These are phyloP conservation scores for Noctilio leporinus DNA, from an alignment of 2,113 vertebrate genomes.

Conservation along the genomic window DNA sequence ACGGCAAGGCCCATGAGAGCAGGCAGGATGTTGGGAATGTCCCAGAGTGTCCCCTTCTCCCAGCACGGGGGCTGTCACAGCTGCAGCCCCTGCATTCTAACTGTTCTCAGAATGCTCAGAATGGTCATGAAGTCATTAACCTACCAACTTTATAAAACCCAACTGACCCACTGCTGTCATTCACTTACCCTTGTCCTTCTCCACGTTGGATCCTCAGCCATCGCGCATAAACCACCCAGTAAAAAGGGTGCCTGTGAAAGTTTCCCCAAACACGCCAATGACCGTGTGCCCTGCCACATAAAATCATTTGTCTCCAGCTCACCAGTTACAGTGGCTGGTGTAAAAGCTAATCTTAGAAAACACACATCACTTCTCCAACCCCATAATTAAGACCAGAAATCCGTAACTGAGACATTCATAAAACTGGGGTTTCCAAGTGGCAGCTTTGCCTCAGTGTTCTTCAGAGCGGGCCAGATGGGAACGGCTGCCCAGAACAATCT, in stretches of 20 bases:
- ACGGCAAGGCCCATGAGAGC: not conserved
- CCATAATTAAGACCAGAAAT: constrained; percentile 79
- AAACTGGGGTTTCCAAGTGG: constrained; percentile 72
- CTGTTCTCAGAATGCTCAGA: not conserved
- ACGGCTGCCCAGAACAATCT: constrained; percentile 61
- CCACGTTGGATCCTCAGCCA: not conserved
- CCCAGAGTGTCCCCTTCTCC: not conserved
- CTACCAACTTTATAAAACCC: not conserved
- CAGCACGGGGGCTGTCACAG: not conserved
- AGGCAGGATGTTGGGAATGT: not conserved
- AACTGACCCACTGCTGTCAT: not conserved
- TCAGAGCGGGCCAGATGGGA: constrained; percentile 52
- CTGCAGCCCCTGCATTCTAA: not conserved
- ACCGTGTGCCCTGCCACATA: constrained; percentile 4
- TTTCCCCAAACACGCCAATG: not conserved
- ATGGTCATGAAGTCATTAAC: not conserved
- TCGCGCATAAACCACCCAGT: not conserved
- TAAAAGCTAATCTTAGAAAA: constrained; percentile 79
- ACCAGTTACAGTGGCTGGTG: constrained; percentile 76
- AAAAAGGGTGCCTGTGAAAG: not conserved
- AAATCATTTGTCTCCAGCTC: constrained; percentile 38
- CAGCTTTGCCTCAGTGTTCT: constrained; percentile 52
- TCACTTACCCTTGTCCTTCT: constrained; percentile 10
- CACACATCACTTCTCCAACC: constrained; percentile 79
- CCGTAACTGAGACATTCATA: constrained; percentile 74